Evolutionary conservation across 2,113 vertebrate species (phyloP).

Genomic region (Trichechus manatus): DNA sequence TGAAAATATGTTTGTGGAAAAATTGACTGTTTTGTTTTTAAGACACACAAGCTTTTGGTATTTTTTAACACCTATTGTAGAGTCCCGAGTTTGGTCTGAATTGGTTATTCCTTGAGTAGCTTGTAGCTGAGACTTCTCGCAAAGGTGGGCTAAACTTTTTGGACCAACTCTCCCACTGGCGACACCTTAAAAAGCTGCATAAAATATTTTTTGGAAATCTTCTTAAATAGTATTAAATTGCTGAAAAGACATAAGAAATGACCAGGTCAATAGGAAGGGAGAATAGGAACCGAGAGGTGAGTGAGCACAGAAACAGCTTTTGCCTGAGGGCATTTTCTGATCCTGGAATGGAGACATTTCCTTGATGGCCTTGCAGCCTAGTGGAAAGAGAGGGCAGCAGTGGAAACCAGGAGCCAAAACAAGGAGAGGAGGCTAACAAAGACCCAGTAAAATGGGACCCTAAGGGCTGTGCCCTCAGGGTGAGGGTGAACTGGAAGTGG

Average conservation of each 20-base stretch:
- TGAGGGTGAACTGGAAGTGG: not conserved
- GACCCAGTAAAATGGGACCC: not conserved
- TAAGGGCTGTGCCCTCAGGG: not conserved
- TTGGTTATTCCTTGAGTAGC: not conserved
- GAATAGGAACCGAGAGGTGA: not conserved
- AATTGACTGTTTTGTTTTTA: constrained; percentile 7
- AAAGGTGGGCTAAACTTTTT: not conserved
- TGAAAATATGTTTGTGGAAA: not conserved
- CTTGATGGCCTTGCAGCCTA: not conserved
- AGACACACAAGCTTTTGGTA: not conserved
- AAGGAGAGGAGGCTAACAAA: not conserved
- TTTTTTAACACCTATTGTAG: not conserved
- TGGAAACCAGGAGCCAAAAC: not conserved
- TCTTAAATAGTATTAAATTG: not conserved
- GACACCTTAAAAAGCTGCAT: not conserved
- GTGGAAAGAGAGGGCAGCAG: not conserved
- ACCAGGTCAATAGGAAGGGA: not conserved
- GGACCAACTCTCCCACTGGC: not conserved
- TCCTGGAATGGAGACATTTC: not conserved
- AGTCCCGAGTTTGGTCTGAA: not conserved
- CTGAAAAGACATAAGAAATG: not conserved
- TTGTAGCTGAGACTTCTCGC: not conserved
- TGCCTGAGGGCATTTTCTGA: not conserved
- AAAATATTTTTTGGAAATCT: not conserved
- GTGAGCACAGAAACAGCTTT: not conserved